phyloP scores from a whole-genome alignment of 2,113 vertebrate species.

The Xiphorhynchus elegans region DNA sequence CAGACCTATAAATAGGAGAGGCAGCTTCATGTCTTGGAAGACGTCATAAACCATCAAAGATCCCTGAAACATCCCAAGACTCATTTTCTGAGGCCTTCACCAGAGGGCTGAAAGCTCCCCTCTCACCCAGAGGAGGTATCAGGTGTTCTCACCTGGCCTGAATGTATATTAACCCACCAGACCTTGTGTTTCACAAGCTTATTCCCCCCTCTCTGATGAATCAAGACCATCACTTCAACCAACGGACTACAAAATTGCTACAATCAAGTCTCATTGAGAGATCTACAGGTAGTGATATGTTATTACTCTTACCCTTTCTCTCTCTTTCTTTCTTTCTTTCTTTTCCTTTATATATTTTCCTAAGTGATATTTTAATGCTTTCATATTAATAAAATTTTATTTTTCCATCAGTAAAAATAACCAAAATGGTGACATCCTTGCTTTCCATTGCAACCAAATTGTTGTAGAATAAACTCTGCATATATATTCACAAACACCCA shows the following conservation, averaged over 20 bases:
- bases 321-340: not conserved
- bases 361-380: not conserved
- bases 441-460: not conserved
- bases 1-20: not conserved
- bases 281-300: not conserved
- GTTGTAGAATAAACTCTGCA: not conserved
- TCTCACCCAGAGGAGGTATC: not conserved
- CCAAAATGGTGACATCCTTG: not conserved
- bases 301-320: not conserved
- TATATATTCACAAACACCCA: not conserved
- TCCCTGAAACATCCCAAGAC: not conserved
- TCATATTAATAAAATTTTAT: not conserved
- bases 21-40: not conserved
- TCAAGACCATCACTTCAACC: not conserved
- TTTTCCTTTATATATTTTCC: not conserved
- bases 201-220: not conserved
- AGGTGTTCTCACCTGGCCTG: not conserved
- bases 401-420: not conserved
- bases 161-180: not conserved
- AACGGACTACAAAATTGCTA: not conserved
- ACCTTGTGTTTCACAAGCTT: not conserved
- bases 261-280: not conserved
- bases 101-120: not conserved
- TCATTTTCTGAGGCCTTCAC: not conserved
- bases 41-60: not conserved